Base-by-base conservation (phyloP, 2,113 vertebrate species). In the Oryzias curvinotus region DNA sequence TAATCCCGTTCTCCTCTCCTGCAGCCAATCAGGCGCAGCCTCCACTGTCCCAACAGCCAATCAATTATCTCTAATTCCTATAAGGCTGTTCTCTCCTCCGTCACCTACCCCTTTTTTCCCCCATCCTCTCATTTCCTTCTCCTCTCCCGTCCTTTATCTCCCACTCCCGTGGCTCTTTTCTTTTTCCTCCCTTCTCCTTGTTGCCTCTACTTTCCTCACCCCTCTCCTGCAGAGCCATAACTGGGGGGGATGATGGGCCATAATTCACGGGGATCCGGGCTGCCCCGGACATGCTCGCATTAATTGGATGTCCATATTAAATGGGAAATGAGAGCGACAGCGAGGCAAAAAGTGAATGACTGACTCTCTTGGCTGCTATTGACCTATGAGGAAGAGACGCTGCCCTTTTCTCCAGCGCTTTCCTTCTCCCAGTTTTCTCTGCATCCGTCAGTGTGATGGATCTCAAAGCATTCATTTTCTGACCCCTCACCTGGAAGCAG, bases 261-360 rank as follows among this genome's bases (percentile, higher is more conserved):
- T 99, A 98, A 98, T 93, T 99, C 95, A 99, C 86, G 80, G 89
- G 90, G 92, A 96, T 95, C 93, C 91, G 89, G 91, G 93, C 93
- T 89, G 91, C 93, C 92, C 91, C 89, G 92, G 93, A 89, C 86
- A 58, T 67, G 86, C 82, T 83, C 86, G 78, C 87, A 90, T 97
- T 98, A 98, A 98, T 99, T 98, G 96, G 95, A 95, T 94, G 94
- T 96, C 95, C 95, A 96, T 96, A 97, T 96, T 96, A 98, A 98
- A 97, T 96, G 95, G 94, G 93, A 95, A 95, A 95, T 91, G 93
- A 93, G 92, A 90, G 91, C 82, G 65, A 65, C 81, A 36, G 79
- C 79, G 90, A 92, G 94, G 93, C 90, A 93, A 93, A 95, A 94
- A 93, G 93, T 92, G 93, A 94, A 95, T 95, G 94, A 96, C 93